Evolutionary conservation across 2,113 vertebrate genomes (phyloP).

Genomic region (Ranitomeya imitator): DNA sequence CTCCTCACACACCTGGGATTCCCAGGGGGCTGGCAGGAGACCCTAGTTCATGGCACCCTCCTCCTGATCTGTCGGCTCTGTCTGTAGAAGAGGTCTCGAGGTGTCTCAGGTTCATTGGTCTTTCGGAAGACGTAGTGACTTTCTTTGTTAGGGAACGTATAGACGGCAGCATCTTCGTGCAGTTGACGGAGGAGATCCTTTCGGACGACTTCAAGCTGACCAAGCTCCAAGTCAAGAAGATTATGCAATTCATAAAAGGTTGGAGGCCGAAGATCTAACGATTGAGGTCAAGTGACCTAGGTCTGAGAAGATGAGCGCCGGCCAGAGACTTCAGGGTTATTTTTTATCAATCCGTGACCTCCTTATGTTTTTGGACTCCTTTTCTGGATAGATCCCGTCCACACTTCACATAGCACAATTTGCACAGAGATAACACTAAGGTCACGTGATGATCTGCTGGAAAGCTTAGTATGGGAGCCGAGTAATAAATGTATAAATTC

Average conservation of each 20-base stretch:
- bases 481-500: slow-evolving; percentile 21
- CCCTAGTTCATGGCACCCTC: slow-evolving; percentile 83
- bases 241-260: slow-evolving; percentile 98
- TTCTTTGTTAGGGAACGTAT: slow-evolving; percentile 92
- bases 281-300: not conserved
- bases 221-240: slow-evolving; percentile 97
- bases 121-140: slow-evolving; percentile 89
- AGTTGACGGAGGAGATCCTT: slow-evolving; percentile 96
- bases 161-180: slow-evolving; percentile 94
- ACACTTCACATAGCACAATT: slow-evolving; percentile 49
- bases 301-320: not conserved
- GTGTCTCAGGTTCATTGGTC: slow-evolving; percentile 93
- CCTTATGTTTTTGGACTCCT: not conserved
- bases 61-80: slow-evolving; percentile 85
- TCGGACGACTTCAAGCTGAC: slow-evolving; percentile 94
- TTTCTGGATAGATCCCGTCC: slow-evolving; percentile 8
- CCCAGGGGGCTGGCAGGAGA: slow-evolving; percentile 64
- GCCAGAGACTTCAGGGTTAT: not conserved
- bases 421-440: slow-evolving; percentile 41
- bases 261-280: slow-evolving; percentile 93
- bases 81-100: slow-evolving; percentile 94
- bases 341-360: not conserved
- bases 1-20: slow-evolving; percentile 55
- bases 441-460: not conserved
- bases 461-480: slow-evolving; percentile 17